A percentile compares a stretch with the other conserved stretches of the same genome.
Conservation (phyloP, 2,113 vertebrate genomes). For the Haplotaxodon microlepis region DNA sequence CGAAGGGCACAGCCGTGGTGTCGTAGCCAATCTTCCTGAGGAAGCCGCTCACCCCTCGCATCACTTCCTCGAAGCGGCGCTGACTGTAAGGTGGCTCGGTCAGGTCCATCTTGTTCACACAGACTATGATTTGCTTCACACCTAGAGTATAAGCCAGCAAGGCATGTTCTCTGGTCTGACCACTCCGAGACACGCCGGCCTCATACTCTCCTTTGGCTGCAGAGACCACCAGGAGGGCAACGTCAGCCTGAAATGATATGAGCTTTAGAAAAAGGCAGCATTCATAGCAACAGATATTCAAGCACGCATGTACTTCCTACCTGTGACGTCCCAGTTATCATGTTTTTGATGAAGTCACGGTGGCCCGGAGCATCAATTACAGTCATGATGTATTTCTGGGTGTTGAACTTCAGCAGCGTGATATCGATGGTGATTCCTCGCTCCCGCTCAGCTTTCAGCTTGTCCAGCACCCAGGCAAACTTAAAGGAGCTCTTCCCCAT, state of each 20-base stretch:
- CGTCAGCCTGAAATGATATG: constrained; percentile 63
- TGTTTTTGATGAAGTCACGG: constrained; percentile 81
- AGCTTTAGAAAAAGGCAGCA: neutral
- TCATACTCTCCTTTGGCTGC: constrained; percentile 74
- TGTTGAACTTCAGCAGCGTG: constrained; percentile 74
- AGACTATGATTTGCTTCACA: constrained; percentile 78
- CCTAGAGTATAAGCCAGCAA: constrained; percentile 74
- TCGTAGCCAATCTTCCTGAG: constrained; percentile 77
- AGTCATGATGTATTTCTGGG: constrained; percentile 73
- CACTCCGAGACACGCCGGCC: constrained; percentile 71
- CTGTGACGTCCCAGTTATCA: constrained; percentile 82
- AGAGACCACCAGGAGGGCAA: constrained; percentile 71
- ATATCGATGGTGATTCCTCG: constrained; percentile 80
- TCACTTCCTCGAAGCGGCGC: constrained; percentile 73
- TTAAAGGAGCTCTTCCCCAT: constrained; percentile 80
- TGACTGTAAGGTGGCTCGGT: constrained; percentile 73
- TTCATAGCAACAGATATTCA: neutral
- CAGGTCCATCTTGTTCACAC: constrained; percentile 80
- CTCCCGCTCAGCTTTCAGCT: constrained; percentile 76
- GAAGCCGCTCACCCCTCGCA: constrained; percentile 65
- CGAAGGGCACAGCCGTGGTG: constrained; percentile 57
- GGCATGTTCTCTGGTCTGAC: constrained; percentile 75
- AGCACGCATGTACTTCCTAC: neutral
- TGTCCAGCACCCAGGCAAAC: constrained; percentile 79
- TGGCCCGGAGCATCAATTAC: constrained; percentile 80